Percentiles rank a stretch among this genome's conserved stretches.
Conservation (phyloP, 2,888 invertebrate genomes). For the Agapostemon virescens region DNA sequence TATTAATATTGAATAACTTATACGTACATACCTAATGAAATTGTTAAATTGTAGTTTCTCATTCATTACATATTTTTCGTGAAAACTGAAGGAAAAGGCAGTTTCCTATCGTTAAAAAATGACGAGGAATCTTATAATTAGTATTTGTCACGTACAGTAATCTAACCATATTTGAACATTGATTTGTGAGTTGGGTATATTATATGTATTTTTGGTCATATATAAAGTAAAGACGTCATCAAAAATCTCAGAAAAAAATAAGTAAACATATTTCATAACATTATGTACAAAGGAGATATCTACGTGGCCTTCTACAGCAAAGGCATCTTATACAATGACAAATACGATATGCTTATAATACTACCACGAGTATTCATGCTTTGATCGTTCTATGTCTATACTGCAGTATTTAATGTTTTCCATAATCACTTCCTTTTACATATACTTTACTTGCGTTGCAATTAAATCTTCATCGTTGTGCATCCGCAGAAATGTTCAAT, state of each 20-base stretch:
- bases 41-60: not conserved
- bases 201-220: not conserved
- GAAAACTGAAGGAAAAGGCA: no score
- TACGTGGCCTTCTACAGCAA: not conserved
- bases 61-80: no score
- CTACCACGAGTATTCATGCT: not conserved
- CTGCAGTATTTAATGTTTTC: not conserved
- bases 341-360: no score
- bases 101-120: not conserved
- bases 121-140: not conserved
- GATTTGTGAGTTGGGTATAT: not conserved
- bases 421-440: not conserved
- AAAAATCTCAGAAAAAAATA: not conserved
- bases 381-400: not conserved
- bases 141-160: not conserved
- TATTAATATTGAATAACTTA: no score
- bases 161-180: not conserved
- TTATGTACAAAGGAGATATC: not conserved
- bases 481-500: not conserved
- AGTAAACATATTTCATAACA: not conserved
- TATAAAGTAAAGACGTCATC: not conserved
- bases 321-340: not conserved
- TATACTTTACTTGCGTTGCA: not conserved
- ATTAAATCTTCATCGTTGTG: not conserved
- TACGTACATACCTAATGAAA: not conserved